Evolutionary conservation across 2,113 vertebrate species (phyloP).

Genomic region (Petroica traversi): DNA sequence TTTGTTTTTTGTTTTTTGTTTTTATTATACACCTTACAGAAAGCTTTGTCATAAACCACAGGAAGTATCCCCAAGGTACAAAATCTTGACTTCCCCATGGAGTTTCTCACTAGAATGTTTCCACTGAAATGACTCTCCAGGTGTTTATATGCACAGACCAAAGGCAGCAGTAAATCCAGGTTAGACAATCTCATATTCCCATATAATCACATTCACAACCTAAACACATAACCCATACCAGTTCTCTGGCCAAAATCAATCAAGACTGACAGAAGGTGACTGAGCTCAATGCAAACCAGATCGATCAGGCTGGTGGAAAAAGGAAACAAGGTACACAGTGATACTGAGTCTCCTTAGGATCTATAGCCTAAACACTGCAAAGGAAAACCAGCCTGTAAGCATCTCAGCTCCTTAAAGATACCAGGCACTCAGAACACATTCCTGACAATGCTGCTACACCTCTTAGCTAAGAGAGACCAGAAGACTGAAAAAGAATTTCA

Average conservation of each 20-base stretch:
- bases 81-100: background rate
- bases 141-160: background rate
- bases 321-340: background rate
- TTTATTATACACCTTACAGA: background rate
- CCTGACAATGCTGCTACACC: background rate
- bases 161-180: background rate
- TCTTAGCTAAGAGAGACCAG: background rate
- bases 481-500: background rate
- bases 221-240: background rate
- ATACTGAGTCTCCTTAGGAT: background rate
- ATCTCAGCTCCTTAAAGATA: background rate
- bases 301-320: background rate
- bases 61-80: background rate
- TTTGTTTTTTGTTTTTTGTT: background rate
- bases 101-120: background rate
- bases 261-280: background rate
- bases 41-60: background rate
- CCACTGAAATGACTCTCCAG: background rate
- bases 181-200: background rate
- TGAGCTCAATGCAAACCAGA: background rate
- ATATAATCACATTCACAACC: background rate
- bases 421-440: rapidly evolving
- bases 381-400: background rate
- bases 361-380: background rate
- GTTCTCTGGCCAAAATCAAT: background rate